Conservation (phyloP, 1,140 invertebrate species). For the Caenorhabditis brenneri region DNA sequence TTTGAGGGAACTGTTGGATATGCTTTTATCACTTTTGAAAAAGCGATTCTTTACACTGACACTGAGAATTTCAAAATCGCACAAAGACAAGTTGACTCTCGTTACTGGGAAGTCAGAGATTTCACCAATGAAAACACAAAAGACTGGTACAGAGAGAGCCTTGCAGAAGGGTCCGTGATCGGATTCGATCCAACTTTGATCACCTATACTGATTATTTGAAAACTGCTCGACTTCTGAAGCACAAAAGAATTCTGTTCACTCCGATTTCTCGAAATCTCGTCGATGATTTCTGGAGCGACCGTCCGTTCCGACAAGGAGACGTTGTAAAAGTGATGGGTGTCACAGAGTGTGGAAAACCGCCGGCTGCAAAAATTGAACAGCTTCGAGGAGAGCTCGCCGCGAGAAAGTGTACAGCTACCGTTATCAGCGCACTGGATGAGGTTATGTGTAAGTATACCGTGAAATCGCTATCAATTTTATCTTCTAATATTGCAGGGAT, state of each 20-base stretch:
- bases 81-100: constrained; percentile 53
- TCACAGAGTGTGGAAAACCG: constrained; percentile 58
- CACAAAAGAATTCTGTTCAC: constrained; percentile 33
- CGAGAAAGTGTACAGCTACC: constrained; percentile 61
- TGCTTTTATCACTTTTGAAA: constrained; percentile 80
- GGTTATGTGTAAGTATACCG: constrained; percentile 41
- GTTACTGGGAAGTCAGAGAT: constrained; percentile 66
- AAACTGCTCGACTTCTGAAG: constrained; percentile 54
- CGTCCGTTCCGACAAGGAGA: constrained; percentile 50
- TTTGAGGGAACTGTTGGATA: constrained; percentile 86
- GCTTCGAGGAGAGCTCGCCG: constrained; percentile 56
- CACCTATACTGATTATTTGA: constrained; percentile 37
- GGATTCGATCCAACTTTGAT: constrained; percentile 62
- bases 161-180: constrained; percentile 51
- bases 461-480: background rate
- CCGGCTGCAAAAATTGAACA: constrained; percentile 53
- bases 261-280: constrained; percentile 60
- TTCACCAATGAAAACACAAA: constrained; percentile 49
- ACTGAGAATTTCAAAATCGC: constrained; percentile 78
- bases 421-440: constrained; percentile 50
- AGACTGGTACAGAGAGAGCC: constrained; percentile 64
- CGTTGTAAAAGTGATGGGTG: constrained; percentile 54
- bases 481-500: no score
- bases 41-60: constrained; percentile 92
- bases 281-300: constrained; percentile 64